Evolutionary conservation across 2,888 invertebrate species (phyloP).

Genomic region (Tanytarsus gracilentus): DNA sequence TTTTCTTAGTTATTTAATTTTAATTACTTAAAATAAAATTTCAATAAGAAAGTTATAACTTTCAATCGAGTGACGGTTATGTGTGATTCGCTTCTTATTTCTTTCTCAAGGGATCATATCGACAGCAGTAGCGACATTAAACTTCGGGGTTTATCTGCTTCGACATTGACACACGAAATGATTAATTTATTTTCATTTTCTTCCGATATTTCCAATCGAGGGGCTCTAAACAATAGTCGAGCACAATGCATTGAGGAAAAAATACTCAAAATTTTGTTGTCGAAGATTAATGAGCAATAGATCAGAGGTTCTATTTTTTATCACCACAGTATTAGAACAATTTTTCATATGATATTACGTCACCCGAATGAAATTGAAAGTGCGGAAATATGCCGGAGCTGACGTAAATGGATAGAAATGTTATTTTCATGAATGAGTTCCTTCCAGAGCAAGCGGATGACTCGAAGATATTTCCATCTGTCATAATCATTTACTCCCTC

Average conservation of each 20-base stretch:
- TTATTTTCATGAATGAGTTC: conserved; percentile 3
- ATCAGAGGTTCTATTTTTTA: conserved; percentile 29
- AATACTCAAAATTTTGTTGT: conserved; percentile 12
- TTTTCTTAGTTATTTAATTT: not conserved
- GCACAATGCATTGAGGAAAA: conserved; percentile 1
- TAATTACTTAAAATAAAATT: no score
- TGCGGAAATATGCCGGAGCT: not conserved
- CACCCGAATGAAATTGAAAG: not conserved
- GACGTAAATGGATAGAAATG: not conserved
- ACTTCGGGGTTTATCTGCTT: not conserved
- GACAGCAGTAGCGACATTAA: no score
- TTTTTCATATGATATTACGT: conserved; percentile 15
- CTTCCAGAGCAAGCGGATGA: no score
- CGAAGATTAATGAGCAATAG: conserved; percentile 24
- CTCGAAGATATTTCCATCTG: not conserved
- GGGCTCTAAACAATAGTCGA: no score
- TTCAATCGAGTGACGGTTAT: conserved; percentile 8
- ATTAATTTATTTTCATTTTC: conserved; percentile 21
- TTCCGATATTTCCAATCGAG: not conserved
- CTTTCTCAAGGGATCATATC: no score
- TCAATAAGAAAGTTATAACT: no score
- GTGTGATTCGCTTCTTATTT: not conserved
- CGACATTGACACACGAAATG: conserved; percentile 26
- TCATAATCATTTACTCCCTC: not conserved
- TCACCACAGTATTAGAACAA: conserved; percentile 15